These are phyloP conservation scores for Lycaon pictus DNA, from an alignment of 2,113 vertebrate genomes.

Conservation along the genomic window DNA sequence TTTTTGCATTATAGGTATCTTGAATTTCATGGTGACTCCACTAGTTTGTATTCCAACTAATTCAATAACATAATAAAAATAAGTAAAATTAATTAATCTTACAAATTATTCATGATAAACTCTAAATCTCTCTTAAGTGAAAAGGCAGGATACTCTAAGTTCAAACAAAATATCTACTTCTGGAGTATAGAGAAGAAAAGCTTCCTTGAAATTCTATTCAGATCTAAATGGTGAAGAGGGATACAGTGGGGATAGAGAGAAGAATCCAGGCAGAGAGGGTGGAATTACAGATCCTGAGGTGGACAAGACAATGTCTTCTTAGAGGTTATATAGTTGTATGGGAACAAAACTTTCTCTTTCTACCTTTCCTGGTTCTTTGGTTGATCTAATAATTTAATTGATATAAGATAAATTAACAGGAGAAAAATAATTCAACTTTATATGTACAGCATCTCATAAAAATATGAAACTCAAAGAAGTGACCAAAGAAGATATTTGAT, in stretches of 20 bases:
- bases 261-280: neutral
- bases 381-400: neutral
- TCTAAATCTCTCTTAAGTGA: neutral
- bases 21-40: neutral
- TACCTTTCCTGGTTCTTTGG: neutral
- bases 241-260: neutral
- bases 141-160: accelerated
- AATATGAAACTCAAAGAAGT: neutral
- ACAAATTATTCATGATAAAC: neutral
- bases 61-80: neutral
- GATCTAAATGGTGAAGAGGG: neutral
- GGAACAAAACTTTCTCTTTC: neutral
- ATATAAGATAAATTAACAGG: neutral
- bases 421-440: neutral
- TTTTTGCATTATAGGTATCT: neutral
- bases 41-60: neutral
- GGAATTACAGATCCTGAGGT: neutral
- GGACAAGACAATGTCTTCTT: accelerated
- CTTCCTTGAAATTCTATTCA: neutral
- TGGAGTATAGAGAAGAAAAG: neutral
- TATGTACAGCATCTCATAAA: neutral
- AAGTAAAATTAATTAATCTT: neutral
- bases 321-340: neutral
- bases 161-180: neutral
- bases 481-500: neutral